Conservation (phyloP, 92 coral and sea anemone genomes). For the Galaxea fascicularis region DNA sequence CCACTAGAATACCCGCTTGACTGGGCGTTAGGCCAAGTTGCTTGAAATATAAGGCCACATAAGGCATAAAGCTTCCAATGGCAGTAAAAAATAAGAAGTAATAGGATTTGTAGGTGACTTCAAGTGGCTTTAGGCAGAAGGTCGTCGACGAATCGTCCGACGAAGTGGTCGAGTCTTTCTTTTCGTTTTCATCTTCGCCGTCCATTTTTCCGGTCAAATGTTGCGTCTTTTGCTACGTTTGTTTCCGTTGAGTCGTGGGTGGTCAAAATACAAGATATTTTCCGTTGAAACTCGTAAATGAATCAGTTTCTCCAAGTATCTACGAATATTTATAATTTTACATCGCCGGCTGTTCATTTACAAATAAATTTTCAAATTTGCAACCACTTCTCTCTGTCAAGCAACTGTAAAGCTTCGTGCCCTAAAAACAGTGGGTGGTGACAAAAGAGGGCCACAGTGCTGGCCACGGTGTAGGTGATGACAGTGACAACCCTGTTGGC, state of each 20-base stretch:
- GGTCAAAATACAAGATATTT: no score
- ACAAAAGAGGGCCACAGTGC: no score
- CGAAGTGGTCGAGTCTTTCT: not conserved
- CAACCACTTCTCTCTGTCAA: no score
- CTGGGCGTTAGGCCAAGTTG: constrained; percentile 59
- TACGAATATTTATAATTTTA: not conserved
- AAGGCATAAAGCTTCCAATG: constrained; percentile 45
- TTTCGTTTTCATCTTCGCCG: no score
- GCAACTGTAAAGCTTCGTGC: no score
- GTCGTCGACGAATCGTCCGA: no score
- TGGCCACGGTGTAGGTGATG: no score
- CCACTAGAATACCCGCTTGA: constrained; percentile 45
- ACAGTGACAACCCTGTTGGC: no score
- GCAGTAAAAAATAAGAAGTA: constrained; percentile 34
- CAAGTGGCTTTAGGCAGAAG: not conserved
- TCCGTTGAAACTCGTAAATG: not conserved
- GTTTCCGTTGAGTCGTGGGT: not conserved
- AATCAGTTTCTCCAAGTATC: not conserved
- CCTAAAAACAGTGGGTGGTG: no score
- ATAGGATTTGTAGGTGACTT: constrained; percentile 5
- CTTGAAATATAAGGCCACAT: constrained; percentile 51
- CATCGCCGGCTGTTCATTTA: not conserved
- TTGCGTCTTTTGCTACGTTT: no score
- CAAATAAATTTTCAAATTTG: not conserved
- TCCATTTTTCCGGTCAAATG: no score